Base-by-base conservation (phyloP, 2,888 invertebrate genomes). In the Aspidapion aeneum region DNA sequence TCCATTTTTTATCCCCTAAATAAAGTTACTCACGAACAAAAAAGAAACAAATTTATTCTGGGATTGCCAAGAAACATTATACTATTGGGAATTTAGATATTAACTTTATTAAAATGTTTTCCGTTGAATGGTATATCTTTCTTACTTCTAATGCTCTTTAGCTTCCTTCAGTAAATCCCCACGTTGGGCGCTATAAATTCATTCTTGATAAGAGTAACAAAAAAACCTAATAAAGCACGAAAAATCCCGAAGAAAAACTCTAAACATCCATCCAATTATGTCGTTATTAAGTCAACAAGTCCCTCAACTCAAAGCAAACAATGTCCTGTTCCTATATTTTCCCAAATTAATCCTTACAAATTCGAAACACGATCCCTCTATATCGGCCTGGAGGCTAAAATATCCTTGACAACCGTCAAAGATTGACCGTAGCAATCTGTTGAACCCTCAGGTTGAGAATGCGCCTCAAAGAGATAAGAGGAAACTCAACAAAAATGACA, bases 1-100 rank as follows among this genome's bases (percentile, higher is more conserved):
- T 35, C n/a, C n/a, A n/a, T n/a, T n/a, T n/a, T n/a, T n/a, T 12
- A 35, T 35, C 35, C 72, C 74, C 74, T 73, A 70, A 74, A 74
- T 75, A 75, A 78, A 76, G 64, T 61, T 49, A 50, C 52, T 35
- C 35, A 35, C 35, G 35, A 12, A 35, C n/a, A n/a, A 35, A 35
- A 35, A 35, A 35, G 12, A 3, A 35, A 35, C 35, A 35, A 35
- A 35, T 35, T 35, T 35, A 35, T 35, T 35, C 35, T 12, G 35
- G 35, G 35, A 35, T 35, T 7, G 35, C 35, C 35, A 35, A 35
- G 35, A 35, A 35, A 35, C 3, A 35, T 35, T 3, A 35, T 12
- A 35, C 35, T 35, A 35, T 35, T 35, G 35, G 35, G 35, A 12
- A 35, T 35, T 7, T 35, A 35, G 12, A 35, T 35, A 35, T 35